Evolutionary conservation across 2,888 invertebrate species (phyloP), one percentile per base, ranked within the genome.

Genomic region (Lasioglossum marginatum): DNA sequence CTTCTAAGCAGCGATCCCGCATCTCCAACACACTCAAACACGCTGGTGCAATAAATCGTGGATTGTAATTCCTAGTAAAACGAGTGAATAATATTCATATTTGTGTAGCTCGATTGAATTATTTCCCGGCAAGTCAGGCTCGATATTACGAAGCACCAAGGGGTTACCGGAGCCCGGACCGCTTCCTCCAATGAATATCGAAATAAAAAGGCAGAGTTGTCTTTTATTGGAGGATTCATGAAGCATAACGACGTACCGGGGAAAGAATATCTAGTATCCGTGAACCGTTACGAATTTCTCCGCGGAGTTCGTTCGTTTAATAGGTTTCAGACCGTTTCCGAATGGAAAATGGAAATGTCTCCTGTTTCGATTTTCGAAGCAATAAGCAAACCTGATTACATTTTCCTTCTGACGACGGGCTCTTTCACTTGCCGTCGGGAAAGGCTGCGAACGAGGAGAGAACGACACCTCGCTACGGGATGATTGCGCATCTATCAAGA

Each of bases 361-460:
- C 19, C 12, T 4, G 19, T 19, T 66, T 31, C 27, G 72, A 79
- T 60, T 79, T 70, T 79, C 79, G 45, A 73, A 37, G 79, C 43
- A 79, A 66, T 57, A 57, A 72, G 60, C 40, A 45, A 72, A 72
- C 78, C 14, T 71, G 71, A 79, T 79, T 72, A 79, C 45, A 8
- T 31, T 66, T n/a, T 19, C 31, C 31, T 31, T 43, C 76, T 40
- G 12, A 40, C 23, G 31, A 40, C 6, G 2, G 60, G n/a, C 75
- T 63, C 43, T 19, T 40, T 57, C n/a, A 8, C 40, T 27, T 63
- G 60, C 8, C 19, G 14, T 57, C 74, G 34, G 34, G 5, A 52
- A 16, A 14, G n/a, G 16, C 19, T 19, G 40, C 60, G 40, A 48
- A 43, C 23, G 31, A 77, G 45, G 19, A 66, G 76, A 63, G 40